Evolutionary conservation across 1,140 invertebrate genomes (phyloP).

Genomic region (Tetraneura akinire): DNA sequence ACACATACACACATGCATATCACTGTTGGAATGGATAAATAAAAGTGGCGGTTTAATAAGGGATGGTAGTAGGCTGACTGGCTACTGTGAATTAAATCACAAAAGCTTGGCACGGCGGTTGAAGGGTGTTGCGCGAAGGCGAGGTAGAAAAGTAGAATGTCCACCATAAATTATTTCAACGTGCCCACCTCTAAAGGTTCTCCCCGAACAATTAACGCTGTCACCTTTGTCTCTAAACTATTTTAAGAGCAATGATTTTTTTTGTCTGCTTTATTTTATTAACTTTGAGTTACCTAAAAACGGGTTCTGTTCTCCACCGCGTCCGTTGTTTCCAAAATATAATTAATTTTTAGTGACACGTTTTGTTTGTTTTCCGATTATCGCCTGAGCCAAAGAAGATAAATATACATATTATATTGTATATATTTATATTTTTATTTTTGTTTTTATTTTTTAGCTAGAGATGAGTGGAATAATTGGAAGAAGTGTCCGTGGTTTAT

Average conservation of each 20-base stretch:
- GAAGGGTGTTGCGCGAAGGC: background rate
- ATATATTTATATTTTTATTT: too few relatives aligned
- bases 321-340: conserved; percentile 2
- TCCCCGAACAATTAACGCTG: conserved; percentile 29
- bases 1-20: too few relatives aligned
- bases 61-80: background rate
- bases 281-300: background rate
- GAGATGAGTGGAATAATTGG: too few relatives aligned
- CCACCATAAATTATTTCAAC: conserved; percentile 47
- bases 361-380: conserved; percentile 18
- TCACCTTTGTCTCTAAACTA: conserved; percentile 42
- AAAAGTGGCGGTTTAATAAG: background rate
- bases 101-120: conserved; percentile 7
- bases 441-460: too few relatives aligned
- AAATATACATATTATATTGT: too few relatives aligned
- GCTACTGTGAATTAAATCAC: conserved; percentile 47
- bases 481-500: too few relatives aligned
- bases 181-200: background rate
- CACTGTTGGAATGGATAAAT: too few relatives aligned
- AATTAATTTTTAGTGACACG: conserved; percentile 30
- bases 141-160: background rate
- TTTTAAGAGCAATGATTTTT: background rate
- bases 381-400: background rate
- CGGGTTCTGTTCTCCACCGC: background rate
- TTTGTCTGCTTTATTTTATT: background rate